These are phyloP conservation scores for Theropithecus gelada DNA, from an alignment of 2,113 vertebrate genomes.

Conservation along the genomic window DNA sequence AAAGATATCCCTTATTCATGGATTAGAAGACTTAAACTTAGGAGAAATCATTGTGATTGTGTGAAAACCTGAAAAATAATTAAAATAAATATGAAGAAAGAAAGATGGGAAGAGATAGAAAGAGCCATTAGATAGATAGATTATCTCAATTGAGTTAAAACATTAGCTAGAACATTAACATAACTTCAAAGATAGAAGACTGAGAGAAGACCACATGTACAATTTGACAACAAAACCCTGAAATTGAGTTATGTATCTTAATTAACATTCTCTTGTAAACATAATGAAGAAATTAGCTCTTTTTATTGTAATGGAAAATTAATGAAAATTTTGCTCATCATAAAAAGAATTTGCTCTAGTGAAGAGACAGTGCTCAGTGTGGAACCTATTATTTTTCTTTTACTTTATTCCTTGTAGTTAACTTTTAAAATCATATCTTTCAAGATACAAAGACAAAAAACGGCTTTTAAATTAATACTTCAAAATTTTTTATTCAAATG, in stretches of 20 bases:
- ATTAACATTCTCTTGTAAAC: neutral
- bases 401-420: neutral
- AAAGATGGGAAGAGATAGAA: neutral
- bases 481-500: neutral
- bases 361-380: neutral
- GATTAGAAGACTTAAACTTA: neutral
- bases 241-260: neutral
- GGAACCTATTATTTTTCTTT: neutral
- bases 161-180: neutral
- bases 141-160: neutral
- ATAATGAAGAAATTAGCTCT: neutral
- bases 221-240: neutral
- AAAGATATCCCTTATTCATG: neutral
- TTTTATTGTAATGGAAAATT: neutral
- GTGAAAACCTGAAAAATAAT: neutral
- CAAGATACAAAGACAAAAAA: neutral
- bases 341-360: neutral
- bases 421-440: neutral
- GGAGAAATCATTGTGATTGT: neutral
- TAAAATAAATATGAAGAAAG: neutral
- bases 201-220: neutral
- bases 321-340: neutral
- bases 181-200: neutral
- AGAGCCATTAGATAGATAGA: neutral
- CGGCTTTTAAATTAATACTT: neutral